Conservation (phyloP, 2,113 vertebrate genomes). For the Colaptes auratus region DNA sequence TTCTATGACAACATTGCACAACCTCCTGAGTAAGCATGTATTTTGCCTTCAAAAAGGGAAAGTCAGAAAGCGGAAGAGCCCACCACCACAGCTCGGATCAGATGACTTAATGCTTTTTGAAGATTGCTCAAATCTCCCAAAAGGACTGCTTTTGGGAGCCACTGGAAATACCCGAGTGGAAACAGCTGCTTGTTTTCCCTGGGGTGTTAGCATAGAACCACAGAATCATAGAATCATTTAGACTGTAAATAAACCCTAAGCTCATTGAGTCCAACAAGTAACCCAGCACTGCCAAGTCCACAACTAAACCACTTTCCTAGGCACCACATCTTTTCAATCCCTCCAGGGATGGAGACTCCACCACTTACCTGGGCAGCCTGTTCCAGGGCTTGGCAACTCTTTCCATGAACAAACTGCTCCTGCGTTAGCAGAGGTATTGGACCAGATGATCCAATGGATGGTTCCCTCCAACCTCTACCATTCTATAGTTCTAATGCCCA, state of each 20-base stretch:
- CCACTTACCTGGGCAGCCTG: background rate
- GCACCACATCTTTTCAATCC: background rate
- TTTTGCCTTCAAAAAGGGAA: background rate
- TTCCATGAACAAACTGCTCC: background rate
- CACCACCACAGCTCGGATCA: background rate
- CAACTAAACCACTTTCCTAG: background rate
- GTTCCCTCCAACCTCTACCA: too few relatives aligned
- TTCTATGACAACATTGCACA: background rate
- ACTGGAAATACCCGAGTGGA: background rate
- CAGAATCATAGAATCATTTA: background rate
- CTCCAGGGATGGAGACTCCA: background rate
- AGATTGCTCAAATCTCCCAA: constrained; percentile 12
- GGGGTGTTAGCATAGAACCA: background rate
- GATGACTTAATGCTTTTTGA: background rate
- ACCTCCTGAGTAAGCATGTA: constrained; percentile 1
- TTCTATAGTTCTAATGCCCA: background rate
- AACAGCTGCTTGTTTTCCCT: background rate
- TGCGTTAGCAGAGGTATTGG: too few relatives aligned
- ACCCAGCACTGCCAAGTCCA: background rate
- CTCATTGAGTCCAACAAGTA: background rate
- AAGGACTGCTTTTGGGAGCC: background rate
- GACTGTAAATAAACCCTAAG: background rate
- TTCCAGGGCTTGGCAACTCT: background rate
- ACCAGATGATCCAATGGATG: too few relatives aligned
- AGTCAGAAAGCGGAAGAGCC: constrained; percentile 57